Evolutionary conservation across 2,797 vertebrate species (phyloP).

Genomic region (Alcedo quadribrachys): DNA sequence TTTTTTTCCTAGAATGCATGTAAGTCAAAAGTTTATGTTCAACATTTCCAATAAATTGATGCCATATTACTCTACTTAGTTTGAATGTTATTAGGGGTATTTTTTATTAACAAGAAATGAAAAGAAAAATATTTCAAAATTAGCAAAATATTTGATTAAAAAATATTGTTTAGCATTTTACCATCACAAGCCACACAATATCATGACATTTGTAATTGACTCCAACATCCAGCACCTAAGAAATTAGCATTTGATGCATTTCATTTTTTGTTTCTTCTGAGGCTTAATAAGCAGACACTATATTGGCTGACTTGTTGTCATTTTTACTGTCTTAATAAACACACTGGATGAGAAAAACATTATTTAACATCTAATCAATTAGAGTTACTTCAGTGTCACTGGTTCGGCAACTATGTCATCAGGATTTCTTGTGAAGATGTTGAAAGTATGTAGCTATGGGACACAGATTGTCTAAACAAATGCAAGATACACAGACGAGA

Average conservation of each 20-base stretch:
- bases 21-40: not conserved
- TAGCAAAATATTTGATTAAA: conserved; percentile 4
- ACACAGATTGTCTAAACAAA: not conserved
- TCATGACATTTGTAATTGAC: conserved; percentile 17
- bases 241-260: conserved; percentile 37
- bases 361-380: conserved; percentile 46
- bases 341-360: conserved; percentile 39
- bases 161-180: not conserved
- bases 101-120: not conserved
- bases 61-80: not conserved
- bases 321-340: conserved; percentile 67
- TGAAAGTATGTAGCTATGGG: conserved; percentile 35
- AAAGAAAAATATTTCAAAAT: not conserved
- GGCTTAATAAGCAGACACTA: conserved; percentile 51
- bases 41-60: not conserved
- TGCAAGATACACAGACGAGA: not conserved
- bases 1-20: not conserved
- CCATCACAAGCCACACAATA: not conserved
- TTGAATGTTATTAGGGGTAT: not conserved
- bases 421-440: conserved; percentile 48
- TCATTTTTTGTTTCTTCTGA: conserved; percentile 35
- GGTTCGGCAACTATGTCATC: not conserved
- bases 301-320: conserved; percentile 46
- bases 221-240: conserved; percentile 37
- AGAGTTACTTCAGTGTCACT: conserved; percentile 22